Evolutionary conservation across 2,797 vertebrate species (phyloP).

Genomic region (Kryptopterus vitreolus): DNA sequence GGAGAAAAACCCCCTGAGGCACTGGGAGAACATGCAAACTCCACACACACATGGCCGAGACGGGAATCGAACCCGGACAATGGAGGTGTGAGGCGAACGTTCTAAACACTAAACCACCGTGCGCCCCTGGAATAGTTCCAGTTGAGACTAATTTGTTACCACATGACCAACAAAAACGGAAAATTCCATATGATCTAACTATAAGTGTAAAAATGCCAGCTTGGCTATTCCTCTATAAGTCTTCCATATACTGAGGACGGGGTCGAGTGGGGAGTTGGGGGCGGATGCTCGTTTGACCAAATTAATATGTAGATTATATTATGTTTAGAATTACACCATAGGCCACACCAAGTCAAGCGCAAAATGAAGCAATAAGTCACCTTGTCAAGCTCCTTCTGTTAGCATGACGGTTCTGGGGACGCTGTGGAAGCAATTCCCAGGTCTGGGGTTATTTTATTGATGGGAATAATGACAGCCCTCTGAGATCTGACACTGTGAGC

Average conservation of each 20-base stretch:
- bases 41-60: too few relatives aligned
- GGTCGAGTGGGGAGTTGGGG: background rate
- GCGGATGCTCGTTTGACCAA: background rate
- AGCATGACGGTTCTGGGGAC: background rate
- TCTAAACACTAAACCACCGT: too few relatives aligned
- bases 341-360: background rate
- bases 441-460: background rate
- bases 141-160: too few relatives aligned
- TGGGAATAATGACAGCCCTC: constrained; percentile 6
- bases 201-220: too few relatives aligned
- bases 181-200: too few relatives aligned
- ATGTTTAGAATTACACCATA: background rate
- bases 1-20: too few relatives aligned
- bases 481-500: background rate
- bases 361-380: constrained; percentile 4
- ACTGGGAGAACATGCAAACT: too few relatives aligned
- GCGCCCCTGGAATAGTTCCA: too few relatives aligned
- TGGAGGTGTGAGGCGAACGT: too few relatives aligned
- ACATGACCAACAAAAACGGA: too few relatives aligned
- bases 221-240: background rate
- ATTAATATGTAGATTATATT: constrained; percentile 8
- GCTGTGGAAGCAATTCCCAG: background rate
- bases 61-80: too few relatives aligned
- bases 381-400: background rate
- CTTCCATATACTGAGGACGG: background rate